Conservation (phyloP, 2,888 invertebrate genomes). For the Steinernema hermaphroditum region DNA sequence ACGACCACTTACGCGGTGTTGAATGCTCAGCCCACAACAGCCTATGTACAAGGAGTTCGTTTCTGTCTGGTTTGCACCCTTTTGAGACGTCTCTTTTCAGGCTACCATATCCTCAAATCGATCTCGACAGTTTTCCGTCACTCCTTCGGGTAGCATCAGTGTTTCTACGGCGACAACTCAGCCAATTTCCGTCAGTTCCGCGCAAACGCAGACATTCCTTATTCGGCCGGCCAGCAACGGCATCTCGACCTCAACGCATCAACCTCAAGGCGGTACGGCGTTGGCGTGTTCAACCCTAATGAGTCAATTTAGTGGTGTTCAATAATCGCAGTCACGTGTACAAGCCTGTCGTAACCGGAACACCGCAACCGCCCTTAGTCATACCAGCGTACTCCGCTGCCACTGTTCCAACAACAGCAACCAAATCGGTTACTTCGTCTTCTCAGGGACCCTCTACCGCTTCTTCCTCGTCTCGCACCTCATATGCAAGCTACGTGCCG, state of each 20-base stretch:
- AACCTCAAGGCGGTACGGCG: not conserved
- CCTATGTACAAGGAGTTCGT: constrained; percentile 16
- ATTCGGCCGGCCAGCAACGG: constrained; percentile 2
- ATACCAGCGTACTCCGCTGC: constrained; percentile 9
- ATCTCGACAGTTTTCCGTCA: constrained; percentile 20
- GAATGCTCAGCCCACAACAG: not conserved
- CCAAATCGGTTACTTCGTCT: not conserved
- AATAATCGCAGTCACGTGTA: constrained; percentile 7
- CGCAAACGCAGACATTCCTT: constrained; percentile 8
- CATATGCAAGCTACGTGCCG: not conserved
- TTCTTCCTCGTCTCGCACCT: not conserved
- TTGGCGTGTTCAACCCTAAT: not conserved
- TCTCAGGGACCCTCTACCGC: not conserved
- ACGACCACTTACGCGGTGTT: constrained; percentile 1
- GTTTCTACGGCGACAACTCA: not conserved
- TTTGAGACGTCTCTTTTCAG: not conserved
- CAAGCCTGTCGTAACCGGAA: not conserved
- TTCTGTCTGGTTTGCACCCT: not conserved
- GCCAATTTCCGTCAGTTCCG: not conserved
- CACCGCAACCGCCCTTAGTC: not conserved
- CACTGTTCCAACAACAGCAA: not conserved
- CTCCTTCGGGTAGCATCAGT: not conserved
- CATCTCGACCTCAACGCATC: not conserved
- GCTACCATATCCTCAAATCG: constrained; percentile 22
- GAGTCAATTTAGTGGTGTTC: not conserved